phyloP scores from a whole-genome alignment of 2,888 invertebrate species.

The Xestia rhomboidea region DNA sequence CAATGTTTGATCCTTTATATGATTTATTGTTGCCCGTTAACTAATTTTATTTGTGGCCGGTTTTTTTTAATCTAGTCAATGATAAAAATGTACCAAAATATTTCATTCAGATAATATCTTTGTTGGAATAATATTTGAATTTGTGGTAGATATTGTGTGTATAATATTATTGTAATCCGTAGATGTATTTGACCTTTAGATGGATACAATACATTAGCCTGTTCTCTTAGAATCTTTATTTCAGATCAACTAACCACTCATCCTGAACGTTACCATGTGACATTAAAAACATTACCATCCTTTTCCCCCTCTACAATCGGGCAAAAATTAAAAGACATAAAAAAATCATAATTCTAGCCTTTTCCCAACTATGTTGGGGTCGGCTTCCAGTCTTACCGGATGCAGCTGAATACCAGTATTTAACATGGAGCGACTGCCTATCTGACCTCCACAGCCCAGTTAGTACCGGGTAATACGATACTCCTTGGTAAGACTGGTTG shows the following conservation, averaged over 20 bases:
- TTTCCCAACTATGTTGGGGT: not conserved
- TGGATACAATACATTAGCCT: not conserved
- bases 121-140: not conserved
- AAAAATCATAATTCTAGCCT: not conserved
- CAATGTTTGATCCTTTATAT: not conserved
- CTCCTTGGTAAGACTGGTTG: too few species aligned
- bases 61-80: not conserved
- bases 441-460: too few species aligned
- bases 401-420: not conserved
- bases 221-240: not conserved
- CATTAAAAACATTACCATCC: not conserved
- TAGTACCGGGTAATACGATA: too few species aligned
- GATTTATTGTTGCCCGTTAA: not conserved
- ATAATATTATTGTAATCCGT: not conserved
- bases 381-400: not conserved
- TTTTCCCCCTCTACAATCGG: not conserved
- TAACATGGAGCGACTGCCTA: too few species aligned
- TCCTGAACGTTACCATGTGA: not conserved
- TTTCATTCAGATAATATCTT: not conserved
- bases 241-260: not conserved
- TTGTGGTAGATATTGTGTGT: not conserved
- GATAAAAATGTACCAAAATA: not conserved
- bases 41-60: not conserved
- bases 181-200: conserved; percentile 19
- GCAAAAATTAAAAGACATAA: not conserved